Evolutionary conservation across 2,888 invertebrate species (phyloP).

Genomic region (Cataglyphis rosenhaueri): DNA sequence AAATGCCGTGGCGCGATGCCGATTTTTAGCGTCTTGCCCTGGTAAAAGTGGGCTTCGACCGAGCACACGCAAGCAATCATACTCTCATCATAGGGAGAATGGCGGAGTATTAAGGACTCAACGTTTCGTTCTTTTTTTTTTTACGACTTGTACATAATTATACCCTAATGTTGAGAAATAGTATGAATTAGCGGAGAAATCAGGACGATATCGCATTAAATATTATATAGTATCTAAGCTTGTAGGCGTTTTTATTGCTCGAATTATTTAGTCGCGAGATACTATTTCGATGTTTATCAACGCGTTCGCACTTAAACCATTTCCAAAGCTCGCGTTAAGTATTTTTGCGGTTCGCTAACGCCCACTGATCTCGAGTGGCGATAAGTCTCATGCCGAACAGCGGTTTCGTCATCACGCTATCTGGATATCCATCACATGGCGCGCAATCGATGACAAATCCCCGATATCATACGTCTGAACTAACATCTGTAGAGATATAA

Average conservation of each 20-base stretch:
- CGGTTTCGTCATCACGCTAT: slow-evolving; percentile 44
- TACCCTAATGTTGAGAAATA: not conserved
- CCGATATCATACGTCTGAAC: slow-evolving; percentile 1
- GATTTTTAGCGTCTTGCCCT: slow-evolving; percentile 31
- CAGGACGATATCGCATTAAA: not conserved
- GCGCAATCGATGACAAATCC: slow-evolving; percentile 40
- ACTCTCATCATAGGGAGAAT: not conserved
- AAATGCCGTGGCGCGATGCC: slow-evolving; percentile 1
- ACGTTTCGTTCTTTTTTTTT: not conserved
- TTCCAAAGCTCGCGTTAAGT: slow-evolving; percentile 37
- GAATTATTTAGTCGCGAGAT: not conserved
- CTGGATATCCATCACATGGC: slow-evolving; percentile 28
- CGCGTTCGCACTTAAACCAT: slow-evolving; percentile 31
- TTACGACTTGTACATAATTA: not conserved
- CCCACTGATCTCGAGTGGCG: slow-evolving; percentile 21
- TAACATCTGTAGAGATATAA: slow-evolving; percentile 17
- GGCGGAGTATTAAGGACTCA: not conserved
- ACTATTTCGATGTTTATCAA: slow-evolving; percentile 23
- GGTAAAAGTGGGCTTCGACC: slow-evolving; percentile 16
- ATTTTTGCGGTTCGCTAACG: slow-evolving; percentile 31
- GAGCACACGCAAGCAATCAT: not conserved
- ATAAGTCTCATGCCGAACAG: slow-evolving; percentile 30
- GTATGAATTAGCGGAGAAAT: not conserved
- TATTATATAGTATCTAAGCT: not conserved
- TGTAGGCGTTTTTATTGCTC: slow-evolving; percentile 17